phyloP scores from a whole-genome alignment of 2,113 vertebrate species.

The Fukomys damarensis region DNA sequence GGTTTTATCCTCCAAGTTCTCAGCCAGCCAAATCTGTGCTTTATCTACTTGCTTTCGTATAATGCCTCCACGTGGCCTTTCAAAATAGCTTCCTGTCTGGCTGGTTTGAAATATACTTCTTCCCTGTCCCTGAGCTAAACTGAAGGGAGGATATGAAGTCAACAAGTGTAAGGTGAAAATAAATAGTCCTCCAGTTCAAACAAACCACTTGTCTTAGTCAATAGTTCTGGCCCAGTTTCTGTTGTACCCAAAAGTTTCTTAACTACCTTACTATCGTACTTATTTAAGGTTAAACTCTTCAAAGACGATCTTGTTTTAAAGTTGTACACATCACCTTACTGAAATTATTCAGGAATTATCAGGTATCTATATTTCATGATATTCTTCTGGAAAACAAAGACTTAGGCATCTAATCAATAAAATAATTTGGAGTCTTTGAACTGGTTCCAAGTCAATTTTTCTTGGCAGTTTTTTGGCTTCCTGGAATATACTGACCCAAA shows the following conservation, averaged over 20 bases:
- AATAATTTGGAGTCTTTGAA: constrained; percentile 88
- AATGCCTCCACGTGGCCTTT: constrained; percentile 79
- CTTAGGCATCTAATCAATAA: constrained; percentile 87
- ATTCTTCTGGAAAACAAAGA: constrained; percentile 84
- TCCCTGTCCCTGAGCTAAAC: constrained; percentile 73
- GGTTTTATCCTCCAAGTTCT: constrained; percentile 59
- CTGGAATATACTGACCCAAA: constrained; percentile 86
- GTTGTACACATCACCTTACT: constrained; percentile 69
- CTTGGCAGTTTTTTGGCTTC: constrained; percentile 88
- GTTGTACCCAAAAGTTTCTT: constrained; percentile 72
- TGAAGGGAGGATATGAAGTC: constrained; percentile 83
- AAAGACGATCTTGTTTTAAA: constrained; percentile 84
- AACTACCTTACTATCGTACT: constrained; percentile 77
- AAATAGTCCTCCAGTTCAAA: constrained; percentile 85
- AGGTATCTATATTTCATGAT: constrained; percentile 85
- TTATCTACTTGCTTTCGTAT: constrained; percentile 80
- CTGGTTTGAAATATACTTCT: constrained; percentile 70
- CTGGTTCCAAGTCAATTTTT: constrained; percentile 88
- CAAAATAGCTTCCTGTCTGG: constrained; percentile 84
- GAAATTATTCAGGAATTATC: constrained; percentile 82
- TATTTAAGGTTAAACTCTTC: constrained; percentile 77
- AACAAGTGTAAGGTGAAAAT: constrained; percentile 85
- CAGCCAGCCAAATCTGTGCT: constrained; percentile 70
- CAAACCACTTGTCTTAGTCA: constrained; percentile 82
- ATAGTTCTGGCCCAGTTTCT: constrained; percentile 80